A percentile compares a stretch with the other conserved stretches of the same genome.
Conservation (phyloP, 2,113 vertebrate species). For the Corvus cornix region DNA sequence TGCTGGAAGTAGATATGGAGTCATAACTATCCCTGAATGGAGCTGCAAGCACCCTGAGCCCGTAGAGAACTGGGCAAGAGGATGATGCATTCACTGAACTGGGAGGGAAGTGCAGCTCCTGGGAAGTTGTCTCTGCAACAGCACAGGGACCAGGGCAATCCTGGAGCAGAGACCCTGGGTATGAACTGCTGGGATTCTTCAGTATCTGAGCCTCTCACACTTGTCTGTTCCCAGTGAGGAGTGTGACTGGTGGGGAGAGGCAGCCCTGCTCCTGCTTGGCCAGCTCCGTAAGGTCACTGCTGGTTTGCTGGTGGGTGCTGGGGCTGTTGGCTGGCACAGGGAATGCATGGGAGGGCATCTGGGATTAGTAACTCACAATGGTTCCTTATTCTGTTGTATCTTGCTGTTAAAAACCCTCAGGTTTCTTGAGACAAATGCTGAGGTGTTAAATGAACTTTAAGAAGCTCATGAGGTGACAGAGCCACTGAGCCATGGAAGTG, state of each 20-base stretch:
- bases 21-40: rapidly evolving
- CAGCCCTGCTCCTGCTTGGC: not conserved
- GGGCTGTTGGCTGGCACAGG: not conserved
- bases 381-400: not conserved
- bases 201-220: not conserved
- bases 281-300: not conserved
- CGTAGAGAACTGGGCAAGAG: not conserved
- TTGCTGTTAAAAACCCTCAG: not conserved
- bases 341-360: not conserved
- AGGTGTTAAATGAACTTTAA: not conserved
- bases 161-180: not conserved
- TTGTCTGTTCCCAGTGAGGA: not conserved
- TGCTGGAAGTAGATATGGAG: not conserved
- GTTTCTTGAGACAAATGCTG: not conserved
- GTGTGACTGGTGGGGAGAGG: not conserved
- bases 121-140: not conserved
- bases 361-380: not conserved
- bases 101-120: not conserved
- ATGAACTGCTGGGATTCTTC: not conserved
- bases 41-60: not conserved
- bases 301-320: not conserved
- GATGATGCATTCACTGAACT: not conserved
- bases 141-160: not conserved
- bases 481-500: not conserved
- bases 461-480: not conserved